Base-by-base conservation (phyloP, 2,888 invertebrate genomes). In the Platycheirus albimanus region DNA sequence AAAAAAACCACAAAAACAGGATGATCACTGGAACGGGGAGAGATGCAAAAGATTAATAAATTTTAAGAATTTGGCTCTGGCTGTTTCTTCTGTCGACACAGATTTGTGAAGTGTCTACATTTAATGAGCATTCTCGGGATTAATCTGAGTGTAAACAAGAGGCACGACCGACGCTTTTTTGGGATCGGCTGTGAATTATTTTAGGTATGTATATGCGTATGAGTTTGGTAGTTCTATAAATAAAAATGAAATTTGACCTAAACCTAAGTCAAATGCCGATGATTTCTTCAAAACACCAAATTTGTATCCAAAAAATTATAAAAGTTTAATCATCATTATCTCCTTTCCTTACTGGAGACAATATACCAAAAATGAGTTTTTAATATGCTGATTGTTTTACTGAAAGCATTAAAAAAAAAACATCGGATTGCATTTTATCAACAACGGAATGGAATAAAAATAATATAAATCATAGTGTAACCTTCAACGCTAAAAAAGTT, bases 241-340 rank as follows among this genome's bases (percentile, higher is more conserved):
- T n/a, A n/a, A n/a, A n/a, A n/a, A 56, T 51, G 58, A 49, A 49
- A 54, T 66, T 38, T 33, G 51, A 67, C 74, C 74, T 33, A 33
- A 58, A 75, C 67, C 74, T 67, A 75, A 51, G 67, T 67, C 67
- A 67, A 51, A 33, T 20, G 6, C 15, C 17, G 30, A 58, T 58
- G 36, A 63, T 41, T 24, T n/a, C n/a, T n/a, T n/a, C n/a, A n/a
- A n/a, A n/a, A n/a, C n/a, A n/a, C n/a, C n/a, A n/a, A n/a, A n/a
- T n/a, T n/a, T n/a, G n/a, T n/a, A n/a, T n/a, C n/a, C n/a, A n/a
- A n/a, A n/a, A n/a, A n/a, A n/a, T n/a, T n/a, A n/a, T n/a, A n/a
- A n/a, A n/a, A n/a, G n/a, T n/a, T n/a, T n/a, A n/a, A n/a, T n/a
- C n/a, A n/a, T n/a, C n/a, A n/a, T n/a, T n/a, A n/a, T n/a, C n/a